Percentiles rank a stretch among this genome's conserved stretches.
phyloP scores from a whole-genome alignment of 2,113 vertebrate species.

The Pheucticus melanocephalus region DNA sequence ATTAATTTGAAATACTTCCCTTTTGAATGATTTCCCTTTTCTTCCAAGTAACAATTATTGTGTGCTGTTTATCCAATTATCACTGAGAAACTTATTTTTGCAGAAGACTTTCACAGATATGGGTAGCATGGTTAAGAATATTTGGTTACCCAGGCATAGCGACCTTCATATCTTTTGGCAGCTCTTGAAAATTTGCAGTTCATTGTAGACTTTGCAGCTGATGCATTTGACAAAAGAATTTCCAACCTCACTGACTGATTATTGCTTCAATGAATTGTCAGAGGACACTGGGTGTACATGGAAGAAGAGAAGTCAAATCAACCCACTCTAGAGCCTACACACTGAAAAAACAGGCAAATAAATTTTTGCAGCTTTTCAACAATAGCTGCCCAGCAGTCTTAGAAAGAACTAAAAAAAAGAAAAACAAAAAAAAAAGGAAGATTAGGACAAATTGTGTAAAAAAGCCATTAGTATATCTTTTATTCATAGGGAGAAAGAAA shows the following conservation, averaged over 20 bases:
- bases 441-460: background rate
- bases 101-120: background rate
- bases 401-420: too few relatives aligned
- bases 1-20: background rate
- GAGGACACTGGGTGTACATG: background rate
- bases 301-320: background rate
- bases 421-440: rapidly evolving
- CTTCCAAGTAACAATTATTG: background rate
- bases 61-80: background rate
- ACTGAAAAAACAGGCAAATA: background rate
- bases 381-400: background rate
- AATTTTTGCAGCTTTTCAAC: background rate
- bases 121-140: background rate
- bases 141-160: background rate
- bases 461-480: background rate
- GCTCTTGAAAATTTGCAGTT: background rate
- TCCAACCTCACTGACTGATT: background rate
- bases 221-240: background rate
- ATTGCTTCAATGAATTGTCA: background rate
- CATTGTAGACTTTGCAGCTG: background rate
- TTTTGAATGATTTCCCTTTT: background rate
- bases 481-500: background rate
- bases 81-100: background rate
- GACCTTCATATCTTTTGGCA: background rate
- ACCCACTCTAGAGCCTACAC: background rate